Evolutionary conservation across 2,888 invertebrate species (phyloP).

Genomic region (Mellilla xanthometata): DNA sequence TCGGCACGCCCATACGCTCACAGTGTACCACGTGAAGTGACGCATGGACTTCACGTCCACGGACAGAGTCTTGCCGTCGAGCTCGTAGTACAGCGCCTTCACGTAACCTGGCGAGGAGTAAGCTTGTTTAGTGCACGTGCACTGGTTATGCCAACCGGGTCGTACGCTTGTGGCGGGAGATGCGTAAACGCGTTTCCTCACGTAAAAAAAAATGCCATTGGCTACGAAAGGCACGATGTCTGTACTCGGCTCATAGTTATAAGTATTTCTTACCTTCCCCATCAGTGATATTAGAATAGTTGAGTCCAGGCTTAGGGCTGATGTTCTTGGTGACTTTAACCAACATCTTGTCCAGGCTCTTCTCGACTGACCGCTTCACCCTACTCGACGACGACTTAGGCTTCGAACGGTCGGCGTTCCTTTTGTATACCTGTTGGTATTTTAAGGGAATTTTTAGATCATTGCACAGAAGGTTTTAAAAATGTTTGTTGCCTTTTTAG

Average conservation of each 20-base stretch:
- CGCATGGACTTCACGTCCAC: slow-evolving; percentile 77
- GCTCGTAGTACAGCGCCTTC: slow-evolving; percentile 61
- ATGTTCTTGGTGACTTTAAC: slow-evolving; percentile 60
- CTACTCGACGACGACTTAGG: slow-evolving; percentile 29
- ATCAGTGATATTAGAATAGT: slow-evolving; percentile 57
- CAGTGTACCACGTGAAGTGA: slow-evolving; percentile 90
- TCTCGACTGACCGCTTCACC: slow-evolving; percentile 55
- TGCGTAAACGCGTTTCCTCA: too few relatives aligned
- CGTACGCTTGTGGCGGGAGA: too few relatives aligned
- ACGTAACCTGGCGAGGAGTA: too few relatives aligned
- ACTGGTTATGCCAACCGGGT: too few relatives aligned
- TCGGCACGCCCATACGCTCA: slow-evolving; percentile 91
- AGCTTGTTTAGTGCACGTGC: too few relatives aligned
- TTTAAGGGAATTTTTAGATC: neutral
- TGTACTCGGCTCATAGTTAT: too few relatives aligned
- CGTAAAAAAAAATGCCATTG: too few relatives aligned
- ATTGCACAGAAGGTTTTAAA: too few relatives aligned
- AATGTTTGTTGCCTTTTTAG: too few relatives aligned
- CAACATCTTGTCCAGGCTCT: slow-evolving; percentile 59
- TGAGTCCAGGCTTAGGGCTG: slow-evolving; percentile 44
- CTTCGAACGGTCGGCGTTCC: slow-evolving; percentile 39
- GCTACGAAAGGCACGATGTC: too few relatives aligned
- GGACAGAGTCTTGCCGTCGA: slow-evolving; percentile 72
- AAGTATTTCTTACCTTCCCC: slow-evolving; percentile 41
- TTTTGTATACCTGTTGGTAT: slow-evolving; percentile 58